These are phyloP conservation scores for Hartigia nigra DNA, from an alignment of 2,888 invertebrate genomes.

Conservation along the genomic window DNA sequence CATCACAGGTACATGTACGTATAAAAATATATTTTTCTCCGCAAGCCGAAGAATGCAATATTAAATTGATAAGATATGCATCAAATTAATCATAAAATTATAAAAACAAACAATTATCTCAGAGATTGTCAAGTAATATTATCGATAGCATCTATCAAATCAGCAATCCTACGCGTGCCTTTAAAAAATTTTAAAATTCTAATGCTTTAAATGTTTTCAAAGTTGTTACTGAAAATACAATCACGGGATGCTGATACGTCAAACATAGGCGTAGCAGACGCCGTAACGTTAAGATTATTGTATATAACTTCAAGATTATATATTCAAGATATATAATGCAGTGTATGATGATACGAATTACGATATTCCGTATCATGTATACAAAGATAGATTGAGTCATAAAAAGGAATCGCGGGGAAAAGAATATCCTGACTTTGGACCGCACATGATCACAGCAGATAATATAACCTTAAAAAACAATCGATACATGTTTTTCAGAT, in stretches of 20 bases:
- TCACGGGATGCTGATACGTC: neutral
- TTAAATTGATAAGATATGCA: neutral
- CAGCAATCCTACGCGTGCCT: neutral
- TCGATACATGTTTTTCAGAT: neutral
- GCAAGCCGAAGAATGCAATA: neutral
- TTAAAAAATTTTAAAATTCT: too few relatives aligned
- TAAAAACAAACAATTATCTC: neutral
- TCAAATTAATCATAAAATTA: neutral
- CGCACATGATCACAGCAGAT: neutral
- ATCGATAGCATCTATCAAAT: neutral
- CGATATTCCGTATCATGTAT: neutral
- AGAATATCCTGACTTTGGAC: neutral
- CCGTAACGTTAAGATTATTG: neutral
- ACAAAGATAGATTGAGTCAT: neutral
- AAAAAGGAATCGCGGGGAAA: neutral
- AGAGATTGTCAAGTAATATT: neutral
- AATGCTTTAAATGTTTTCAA: neutral
- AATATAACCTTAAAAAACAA: neutral
- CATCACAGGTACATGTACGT: neutral
- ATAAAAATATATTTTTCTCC: neutral
- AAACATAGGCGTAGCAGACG: neutral
- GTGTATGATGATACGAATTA: neutral
- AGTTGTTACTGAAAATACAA: neutral
- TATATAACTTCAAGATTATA: neutral
- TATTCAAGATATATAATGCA: neutral